A percentile compares a stretch with the other conserved stretches of the same genome.
Conservation (phyloP, 2,888 invertebrate species). For the Schizaphis graminum region DNA sequence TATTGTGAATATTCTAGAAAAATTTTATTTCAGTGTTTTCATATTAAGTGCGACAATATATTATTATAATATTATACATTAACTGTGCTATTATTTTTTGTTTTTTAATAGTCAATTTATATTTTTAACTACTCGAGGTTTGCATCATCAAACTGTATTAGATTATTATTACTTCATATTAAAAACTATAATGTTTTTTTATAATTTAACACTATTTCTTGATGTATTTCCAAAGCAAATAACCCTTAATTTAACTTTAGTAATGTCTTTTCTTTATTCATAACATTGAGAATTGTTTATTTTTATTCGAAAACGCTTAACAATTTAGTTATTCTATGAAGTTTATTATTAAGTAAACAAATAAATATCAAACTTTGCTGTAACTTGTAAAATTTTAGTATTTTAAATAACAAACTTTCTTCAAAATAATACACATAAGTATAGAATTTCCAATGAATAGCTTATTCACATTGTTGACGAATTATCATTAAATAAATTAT, state of each 20-base stretch:
- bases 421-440: slow-evolving; percentile 8
- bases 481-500: not conserved
- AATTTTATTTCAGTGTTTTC: not conserved
- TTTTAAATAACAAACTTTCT: slow-evolving; percentile 31
- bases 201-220: not conserved
- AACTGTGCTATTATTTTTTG: not conserved
- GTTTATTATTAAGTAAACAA: slow-evolving; percentile 51
- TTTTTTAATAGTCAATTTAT: not conserved
- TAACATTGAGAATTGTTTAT: not conserved
- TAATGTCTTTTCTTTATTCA: not conserved
- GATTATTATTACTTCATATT: not conserved
- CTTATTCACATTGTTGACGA: not conserved
- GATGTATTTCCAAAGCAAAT: not conserved
- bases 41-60: not conserved
- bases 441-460: not conserved
- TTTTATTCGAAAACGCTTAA: slow-evolving; percentile 29
- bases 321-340: slow-evolving; percentile 44
- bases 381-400: not conserved
- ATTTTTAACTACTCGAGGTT: not conserved
- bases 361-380: slow-evolving; percentile 49
- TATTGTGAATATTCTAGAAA: not conserved
- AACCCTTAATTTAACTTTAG: slow-evolving; percentile 24
- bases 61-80: not conserved
- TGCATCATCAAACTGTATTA: not conserved
- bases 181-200: not conserved